These are phyloP conservation scores for Cyanoderma ruficeps DNA, from an alignment of 2,113 vertebrate species.

Conservation along the genomic window DNA sequence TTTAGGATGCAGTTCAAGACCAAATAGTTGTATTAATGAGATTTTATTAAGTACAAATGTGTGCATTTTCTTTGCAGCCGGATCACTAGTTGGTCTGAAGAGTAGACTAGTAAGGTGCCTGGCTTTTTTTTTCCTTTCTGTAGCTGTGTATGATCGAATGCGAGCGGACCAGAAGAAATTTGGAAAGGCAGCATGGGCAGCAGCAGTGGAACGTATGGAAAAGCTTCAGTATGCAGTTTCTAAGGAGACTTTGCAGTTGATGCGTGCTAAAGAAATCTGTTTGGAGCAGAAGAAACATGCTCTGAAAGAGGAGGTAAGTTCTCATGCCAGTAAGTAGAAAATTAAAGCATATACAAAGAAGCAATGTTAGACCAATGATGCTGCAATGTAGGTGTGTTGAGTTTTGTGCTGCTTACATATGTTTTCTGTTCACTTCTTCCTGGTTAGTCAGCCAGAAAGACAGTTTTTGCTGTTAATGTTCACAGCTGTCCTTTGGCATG, in stretches of 20 bases:
- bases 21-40: neutral
- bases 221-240: constrained; percentile 91
- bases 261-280: constrained; percentile 97
- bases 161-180: constrained; percentile 93
- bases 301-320: constrained; percentile 89
- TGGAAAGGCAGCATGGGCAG: constrained; percentile 92
- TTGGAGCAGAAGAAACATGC: constrained; percentile 94
- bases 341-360: neutral
- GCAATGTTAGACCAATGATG: neutral
- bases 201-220: constrained; percentile 93
- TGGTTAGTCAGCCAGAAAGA: neutral
- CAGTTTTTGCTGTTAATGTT: neutral
- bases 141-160: constrained; percentile 94
- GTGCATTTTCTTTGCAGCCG: neutral
- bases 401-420: accelerated
- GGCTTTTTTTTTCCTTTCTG: constrained; percentile 7
- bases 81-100: neutral
- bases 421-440: neutral
- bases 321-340: neutral
- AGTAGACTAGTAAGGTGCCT: neutral
- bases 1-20: neutral
- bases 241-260: constrained; percentile 96
- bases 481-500: neutral
- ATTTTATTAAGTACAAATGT: neutral
- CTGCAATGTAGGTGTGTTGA: neutral